Base-by-base conservation (phyloP, 2,797 vertebrate genomes). In the Ctenopoma multispine region DNA sequence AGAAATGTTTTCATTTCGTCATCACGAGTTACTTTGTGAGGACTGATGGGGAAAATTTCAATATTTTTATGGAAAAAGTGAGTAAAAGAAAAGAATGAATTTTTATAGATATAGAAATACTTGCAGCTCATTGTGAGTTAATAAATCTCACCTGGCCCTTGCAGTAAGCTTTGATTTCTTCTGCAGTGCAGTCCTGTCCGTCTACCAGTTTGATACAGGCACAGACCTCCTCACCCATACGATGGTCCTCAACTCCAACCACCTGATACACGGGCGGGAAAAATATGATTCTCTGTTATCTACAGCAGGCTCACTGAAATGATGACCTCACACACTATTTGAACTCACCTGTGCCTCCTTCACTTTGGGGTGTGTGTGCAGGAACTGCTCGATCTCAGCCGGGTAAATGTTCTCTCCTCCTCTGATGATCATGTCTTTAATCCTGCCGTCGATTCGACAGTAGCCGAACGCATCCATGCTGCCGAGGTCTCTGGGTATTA, bases 401-500 rank as follows among this genome's bases (percentile, higher is more conserved):
- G 98, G 98, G 75, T 98, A 99, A 83, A 99, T 82, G 84, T 99
- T 99, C 87, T 98, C 98, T 17, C 98, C 98, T 9, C 98, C 98
- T 23, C 98, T 94, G 89, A 99, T 99, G 87, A 99, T 95, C 95
- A 99, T 89, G 83, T 99, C 98, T 80, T 96, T 99, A 3, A 96
- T 97, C 18, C 98, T 92, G 36, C 98, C 98, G 15, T 96, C 89
- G 3, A 99, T 97, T 51, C 9, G 95, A 72, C 95, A 95, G 93
- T 98, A 99, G 78, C 97, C 92, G 0, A 86, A 92, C 0, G 75
- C 65, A 0, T 99, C 95, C 86, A 99, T 58, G 40, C 41, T 83
- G 12, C 93, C 97, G 0, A 97, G 92, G 86, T 99, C 98, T 68
- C 98, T 99, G 90, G 4, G 57, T 3, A 12, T 7, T 5, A 24